Conservation (phyloP, 2,113 vertebrate species). For the Dromiciops gliroides region DNA sequence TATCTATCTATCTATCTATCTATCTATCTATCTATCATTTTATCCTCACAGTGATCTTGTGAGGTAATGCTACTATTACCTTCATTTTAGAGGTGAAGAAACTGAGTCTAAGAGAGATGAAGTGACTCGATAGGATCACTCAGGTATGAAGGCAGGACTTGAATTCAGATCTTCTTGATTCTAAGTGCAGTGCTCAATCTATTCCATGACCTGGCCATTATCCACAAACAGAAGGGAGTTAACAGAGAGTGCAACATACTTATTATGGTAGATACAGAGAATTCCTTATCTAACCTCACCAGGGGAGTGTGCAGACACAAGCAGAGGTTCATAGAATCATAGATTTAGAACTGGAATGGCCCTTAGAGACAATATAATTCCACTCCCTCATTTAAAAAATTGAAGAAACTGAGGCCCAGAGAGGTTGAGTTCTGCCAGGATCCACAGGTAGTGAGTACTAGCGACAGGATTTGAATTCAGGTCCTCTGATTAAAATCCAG, state of each 20-base stretch:
- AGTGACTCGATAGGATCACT: neutral
- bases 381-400: neutral
- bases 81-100: neutral
- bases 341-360: neutral
- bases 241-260: neutral
- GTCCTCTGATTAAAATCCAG: neutral
- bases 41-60: neutral
- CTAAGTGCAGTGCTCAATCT: neutral
- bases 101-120: neutral
- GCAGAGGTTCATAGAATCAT: neutral
- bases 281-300: neutral
- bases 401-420: neutral
- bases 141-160: neutral
- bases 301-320: neutral
- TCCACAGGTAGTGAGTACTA: neutral
- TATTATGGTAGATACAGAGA: neutral
- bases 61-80: neutral
- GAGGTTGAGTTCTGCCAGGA: neutral
- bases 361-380: neutral
- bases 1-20: no score
- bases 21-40: no score
- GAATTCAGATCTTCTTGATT: neutral
- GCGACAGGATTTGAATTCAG: neutral
- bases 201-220: neutral
- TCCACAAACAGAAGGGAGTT: neutral